A percentile compares a stretch with the other conserved stretches of the same genome.
phyloP scores from a whole-genome alignment of 2,888 invertebrate genomes.

The Caenorhabditis parvicauda region DNA sequence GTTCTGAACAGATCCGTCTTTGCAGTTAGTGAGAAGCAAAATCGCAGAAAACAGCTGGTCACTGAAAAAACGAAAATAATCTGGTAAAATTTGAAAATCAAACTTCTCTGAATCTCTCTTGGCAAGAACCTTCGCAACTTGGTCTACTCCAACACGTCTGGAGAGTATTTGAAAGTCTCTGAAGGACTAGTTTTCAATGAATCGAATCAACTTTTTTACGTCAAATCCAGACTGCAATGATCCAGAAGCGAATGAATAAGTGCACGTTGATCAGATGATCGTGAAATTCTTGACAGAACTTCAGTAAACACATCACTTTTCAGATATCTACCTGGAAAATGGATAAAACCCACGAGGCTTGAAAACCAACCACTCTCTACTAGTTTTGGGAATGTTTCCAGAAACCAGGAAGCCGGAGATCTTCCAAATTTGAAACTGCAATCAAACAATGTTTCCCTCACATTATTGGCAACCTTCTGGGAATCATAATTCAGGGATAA shows the following conservation, averaged over 20 bases:
- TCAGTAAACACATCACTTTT: neutral
- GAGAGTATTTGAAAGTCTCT: neutral
- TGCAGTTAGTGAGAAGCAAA: no score
- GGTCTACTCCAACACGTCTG: no score
- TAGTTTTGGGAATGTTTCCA: constrained; percentile 4
- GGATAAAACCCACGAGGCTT: neutral
- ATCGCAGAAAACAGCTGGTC: neutral
- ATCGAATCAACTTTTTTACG: neutral
- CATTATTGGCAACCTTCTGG: neutral
- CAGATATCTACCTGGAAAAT: neutral
- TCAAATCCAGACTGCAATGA: no score
- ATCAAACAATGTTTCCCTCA: constrained; percentile 4
- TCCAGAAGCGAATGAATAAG: no score
- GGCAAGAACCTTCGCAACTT: no score
- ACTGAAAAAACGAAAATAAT: neutral
- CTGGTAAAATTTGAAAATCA: no score
- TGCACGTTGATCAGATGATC: neutral
- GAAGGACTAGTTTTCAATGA: neutral
- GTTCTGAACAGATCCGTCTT: neutral
- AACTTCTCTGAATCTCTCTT: no score
- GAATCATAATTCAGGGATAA: neutral
- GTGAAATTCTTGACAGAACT: neutral
- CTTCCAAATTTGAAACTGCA: constrained; percentile 8
- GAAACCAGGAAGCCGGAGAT: neutral
- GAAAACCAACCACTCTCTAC: neutral